phyloP scores from a whole-genome alignment of 1,140 invertebrate species.

The Callitettix versicolor region DNA sequence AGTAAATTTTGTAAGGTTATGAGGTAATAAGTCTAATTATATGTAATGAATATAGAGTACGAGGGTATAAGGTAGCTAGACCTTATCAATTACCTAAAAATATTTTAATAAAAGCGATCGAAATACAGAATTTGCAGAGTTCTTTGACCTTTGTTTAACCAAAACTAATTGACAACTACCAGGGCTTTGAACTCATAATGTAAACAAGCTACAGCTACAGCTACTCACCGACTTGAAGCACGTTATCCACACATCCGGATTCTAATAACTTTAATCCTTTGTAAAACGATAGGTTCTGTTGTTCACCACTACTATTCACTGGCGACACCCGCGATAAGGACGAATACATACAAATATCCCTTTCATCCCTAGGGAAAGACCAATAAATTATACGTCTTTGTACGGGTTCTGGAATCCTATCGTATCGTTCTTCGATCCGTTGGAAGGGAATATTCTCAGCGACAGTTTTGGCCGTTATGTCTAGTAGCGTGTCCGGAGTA shows the following conservation, averaged over 20 bases:
- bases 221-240: conserved; percentile 80
- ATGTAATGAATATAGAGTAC: no score
- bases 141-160: no score
- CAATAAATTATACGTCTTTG: conserved; percentile 78
- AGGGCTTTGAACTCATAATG: no score
- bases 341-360: conserved; percentile 82
- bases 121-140: no score
- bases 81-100: no score
- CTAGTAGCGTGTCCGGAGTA: conserved; percentile 55
- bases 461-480: conserved; percentile 72
- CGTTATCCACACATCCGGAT: conserved; percentile 64
- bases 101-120: no score
- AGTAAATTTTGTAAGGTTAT: no score
- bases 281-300: conserved; percentile 72
- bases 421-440: conserved; percentile 73
- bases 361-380: conserved; percentile 77
- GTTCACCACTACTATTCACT: conserved; percentile 39
- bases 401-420: conserved; percentile 77
- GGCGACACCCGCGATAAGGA: conserved; percentile 50
- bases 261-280: conserved; percentile 73
- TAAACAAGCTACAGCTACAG: no score
- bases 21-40: no score
- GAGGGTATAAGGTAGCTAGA: no score
- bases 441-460: conserved; percentile 77
- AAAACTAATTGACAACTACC: no score